Base-by-base conservation (phyloP, 2,113 vertebrate species). In the Hypanus sabinus region DNA sequence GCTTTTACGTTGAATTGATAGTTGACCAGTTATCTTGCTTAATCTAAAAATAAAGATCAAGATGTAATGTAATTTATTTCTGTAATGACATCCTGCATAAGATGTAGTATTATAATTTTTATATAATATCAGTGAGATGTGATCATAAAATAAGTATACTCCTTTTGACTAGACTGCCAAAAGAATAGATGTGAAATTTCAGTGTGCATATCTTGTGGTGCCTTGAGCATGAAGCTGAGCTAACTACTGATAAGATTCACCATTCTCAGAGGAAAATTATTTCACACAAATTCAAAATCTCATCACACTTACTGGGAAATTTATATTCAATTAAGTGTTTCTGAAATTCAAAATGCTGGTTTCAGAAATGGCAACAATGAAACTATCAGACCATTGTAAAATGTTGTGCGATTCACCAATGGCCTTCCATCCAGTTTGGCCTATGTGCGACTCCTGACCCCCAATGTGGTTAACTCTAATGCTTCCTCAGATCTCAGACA, bases 1-100 rank as follows among this genome's bases (percentile, higher is more conserved):
- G 95, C 99, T 99, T 95, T 99, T 99, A 95, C 99, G 97, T 94
- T 97, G 98, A 94, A 99, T 97, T n/a, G 98, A 98, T 94, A 99
- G 95, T 95, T 98, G 98, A 95, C 98, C 98, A 70, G 99, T 99
- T 95, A 99, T 99, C 97, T 99, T 99, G 96, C 99, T 99, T 94
- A 99, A 97, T 96, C 99, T 99, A 95, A 36, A 71, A 94, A 90
- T 80, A 20, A 77, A 94, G 71, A 92, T 65, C 60, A n/a, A 18
- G 60, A 90, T 90, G n/a, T 33, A 65, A 90, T 65, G 60, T 16
- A 20, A 36, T 88, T 62, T 90, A 90, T 62, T 90, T 62, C 60
- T 90, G 20, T 4, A 65, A 62, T 65, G n/a, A 65, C 60, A 2
- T 73, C 71, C 20, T 73, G 71, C 22, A 24, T 38, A 93, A 75